Percentiles rank a stretch among this genome's conserved stretches.
These are phyloP conservation scores for Corticium candelabrum DNA, from an alignment of 37 sponge, comb jelly and placozoan species.

Conservation along the genomic window DNA sequence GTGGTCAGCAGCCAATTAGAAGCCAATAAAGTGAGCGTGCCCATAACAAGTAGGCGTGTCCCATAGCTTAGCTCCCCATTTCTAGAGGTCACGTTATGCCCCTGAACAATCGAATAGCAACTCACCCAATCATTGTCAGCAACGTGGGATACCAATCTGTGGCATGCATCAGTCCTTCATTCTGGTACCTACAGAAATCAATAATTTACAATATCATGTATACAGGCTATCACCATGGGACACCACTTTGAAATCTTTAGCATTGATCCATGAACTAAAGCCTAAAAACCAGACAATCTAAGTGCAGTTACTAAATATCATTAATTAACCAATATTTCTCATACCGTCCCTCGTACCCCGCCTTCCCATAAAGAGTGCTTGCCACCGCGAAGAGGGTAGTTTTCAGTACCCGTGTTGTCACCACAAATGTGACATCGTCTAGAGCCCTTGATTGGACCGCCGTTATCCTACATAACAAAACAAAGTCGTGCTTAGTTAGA, in stretches of 20 bases:
- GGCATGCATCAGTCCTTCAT: slow-evolving; percentile 11
- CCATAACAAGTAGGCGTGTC: too few relatives aligned
- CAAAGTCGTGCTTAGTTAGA: neutral
- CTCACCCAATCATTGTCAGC: neutral
- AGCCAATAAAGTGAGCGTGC: too few relatives aligned
- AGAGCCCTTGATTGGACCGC: slow-evolving; percentile 3
- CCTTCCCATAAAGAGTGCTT: slow-evolving; percentile 25
- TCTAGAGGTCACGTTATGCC: too few relatives aligned
- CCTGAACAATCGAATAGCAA: too few relatives aligned
- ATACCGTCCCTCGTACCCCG: slow-evolving; percentile 10
- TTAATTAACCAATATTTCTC: neutral
- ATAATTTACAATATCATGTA: too few relatives aligned
- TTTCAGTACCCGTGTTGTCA: slow-evolving; percentile 20
- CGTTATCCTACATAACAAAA: slow-evolving; percentile 2
- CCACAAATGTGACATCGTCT: slow-evolving; percentile 11
- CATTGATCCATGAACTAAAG: neutral
- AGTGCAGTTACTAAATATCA: neutral
- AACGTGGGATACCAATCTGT: slow-evolving; percentile 6
- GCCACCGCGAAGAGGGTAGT: slow-evolving; percentile 27
- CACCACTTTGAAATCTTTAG: neutral
- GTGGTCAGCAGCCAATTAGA: too few relatives aligned
- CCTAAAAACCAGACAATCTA: neutral
- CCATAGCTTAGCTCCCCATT: too few relatives aligned
- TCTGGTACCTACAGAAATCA: neutral
- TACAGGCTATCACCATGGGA: too few relatives aligned